These are phyloP conservation scores for Galerucella pusilla DNA, from an alignment of 2,888 invertebrate species.

Conservation along the genomic window DNA sequence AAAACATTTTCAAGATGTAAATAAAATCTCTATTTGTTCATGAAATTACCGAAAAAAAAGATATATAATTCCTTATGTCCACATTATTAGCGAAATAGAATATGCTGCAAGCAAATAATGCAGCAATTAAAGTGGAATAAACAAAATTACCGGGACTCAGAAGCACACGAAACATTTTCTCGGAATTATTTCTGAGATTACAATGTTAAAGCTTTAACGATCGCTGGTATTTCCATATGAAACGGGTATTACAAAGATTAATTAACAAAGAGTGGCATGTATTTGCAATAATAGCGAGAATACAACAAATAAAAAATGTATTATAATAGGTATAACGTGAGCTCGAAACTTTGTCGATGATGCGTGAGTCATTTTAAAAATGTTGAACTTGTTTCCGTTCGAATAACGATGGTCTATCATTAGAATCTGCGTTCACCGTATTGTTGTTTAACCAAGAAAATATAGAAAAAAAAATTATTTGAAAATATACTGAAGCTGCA, in stretches of 20 bases:
- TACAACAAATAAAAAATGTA: slow-evolving; percentile 44
- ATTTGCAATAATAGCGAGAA: slow-evolving; percentile 48
- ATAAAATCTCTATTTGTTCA: too few relatives aligned
- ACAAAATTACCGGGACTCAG: background rate
- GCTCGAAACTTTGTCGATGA: slow-evolving; percentile 44
- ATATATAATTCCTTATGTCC: too few relatives aligned
- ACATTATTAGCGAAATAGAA: background rate
- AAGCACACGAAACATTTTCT: slow-evolving; percentile 35
- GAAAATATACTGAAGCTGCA: background rate
- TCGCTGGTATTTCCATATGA: slow-evolving; percentile 42
- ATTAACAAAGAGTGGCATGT: slow-evolving; percentile 45
- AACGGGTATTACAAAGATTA: slow-evolving; percentile 40
- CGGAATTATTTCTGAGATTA: slow-evolving; percentile 38
- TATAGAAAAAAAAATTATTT: background rate
- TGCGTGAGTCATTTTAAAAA: slow-evolving; percentile 46
- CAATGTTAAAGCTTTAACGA: slow-evolving; percentile 36
- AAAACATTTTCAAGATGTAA: too few relatives aligned
- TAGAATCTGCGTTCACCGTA: slow-evolving; percentile 25
- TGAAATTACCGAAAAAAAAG: too few relatives aligned
- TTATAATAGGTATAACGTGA: slow-evolving; percentile 47
- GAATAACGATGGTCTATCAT: slow-evolving; percentile 28
- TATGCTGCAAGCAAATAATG: background rate
- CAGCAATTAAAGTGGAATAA: background rate
- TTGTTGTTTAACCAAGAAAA: slow-evolving; percentile 4
- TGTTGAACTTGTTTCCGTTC: slow-evolving; percentile 37